Evolutionary conservation across 2,888 invertebrate species (phyloP).

Genomic region (Leucania comma): DNA sequence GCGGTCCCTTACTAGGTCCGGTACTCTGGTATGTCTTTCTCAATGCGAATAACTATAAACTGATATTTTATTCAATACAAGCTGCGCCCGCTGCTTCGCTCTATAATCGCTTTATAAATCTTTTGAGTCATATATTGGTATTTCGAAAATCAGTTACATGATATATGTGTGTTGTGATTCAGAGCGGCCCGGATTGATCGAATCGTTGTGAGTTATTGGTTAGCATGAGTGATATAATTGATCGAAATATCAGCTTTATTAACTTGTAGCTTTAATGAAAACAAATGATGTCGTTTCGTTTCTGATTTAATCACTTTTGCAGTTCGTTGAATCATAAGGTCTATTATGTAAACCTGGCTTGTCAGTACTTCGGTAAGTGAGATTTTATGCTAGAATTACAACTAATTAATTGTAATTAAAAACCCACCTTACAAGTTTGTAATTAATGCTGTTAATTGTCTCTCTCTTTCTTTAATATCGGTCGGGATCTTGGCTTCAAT

Average conservation of each 20-base stretch:
- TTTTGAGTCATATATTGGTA: constrained; percentile 49
- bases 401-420: too few species aligned
- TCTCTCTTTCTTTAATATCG: too few species aligned
- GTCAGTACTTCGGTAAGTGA: not conserved
- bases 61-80: constrained; percentile 65
- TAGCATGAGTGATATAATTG: constrained; percentile 33
- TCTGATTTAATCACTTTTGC: constrained; percentile 26
- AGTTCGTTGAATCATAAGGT: constrained; percentile 4
- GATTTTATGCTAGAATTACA: not conserved
- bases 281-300: constrained; percentile 25
- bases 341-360: not conserved
- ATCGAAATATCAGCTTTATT: constrained; percentile 13
- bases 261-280: constrained; percentile 31
- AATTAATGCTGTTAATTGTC: too few species aligned
- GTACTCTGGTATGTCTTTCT: constrained; percentile 74
- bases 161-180: constrained; percentile 34
- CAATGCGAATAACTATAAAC: constrained; percentile 73
- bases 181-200: constrained; percentile 41
- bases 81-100: constrained; percentile 38
- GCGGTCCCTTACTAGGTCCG: constrained; percentile 81
- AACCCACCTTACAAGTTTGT: too few species aligned
- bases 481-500: too few species aligned
- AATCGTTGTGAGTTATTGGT: constrained; percentile 21
- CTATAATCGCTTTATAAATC: constrained; percentile 44
- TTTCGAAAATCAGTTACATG: constrained; percentile 52